Evolutionary conservation across 2,888 invertebrate species (phyloP).

Genomic region (Auanema sp.): DNA sequence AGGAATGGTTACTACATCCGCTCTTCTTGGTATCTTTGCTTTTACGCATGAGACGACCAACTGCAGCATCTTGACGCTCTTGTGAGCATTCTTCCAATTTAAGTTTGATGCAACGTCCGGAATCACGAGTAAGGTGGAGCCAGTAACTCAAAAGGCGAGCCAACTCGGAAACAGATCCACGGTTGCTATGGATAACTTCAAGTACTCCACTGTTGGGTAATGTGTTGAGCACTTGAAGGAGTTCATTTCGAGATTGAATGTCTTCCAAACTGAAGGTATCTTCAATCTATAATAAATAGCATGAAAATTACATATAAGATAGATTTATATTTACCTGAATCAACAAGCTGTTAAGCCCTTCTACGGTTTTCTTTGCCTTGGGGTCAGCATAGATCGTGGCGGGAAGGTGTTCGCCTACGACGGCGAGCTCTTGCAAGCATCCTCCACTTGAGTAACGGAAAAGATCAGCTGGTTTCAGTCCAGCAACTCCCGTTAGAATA

Average conservation of each 20-base stretch:
- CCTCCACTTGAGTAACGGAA: slow-evolving; percentile 9
- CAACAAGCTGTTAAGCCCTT: slow-evolving; percentile 20
- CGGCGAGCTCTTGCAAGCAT: slow-evolving; percentile 22
- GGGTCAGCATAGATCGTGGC: slow-evolving; percentile 16
- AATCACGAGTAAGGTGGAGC: slow-evolving; percentile 25
- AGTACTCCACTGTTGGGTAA: slow-evolving; percentile 8
- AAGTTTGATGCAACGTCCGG: slow-evolving; percentile 21
- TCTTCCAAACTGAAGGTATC: slow-evolving; percentile 11
- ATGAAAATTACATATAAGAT: no score
- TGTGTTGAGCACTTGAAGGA: slow-evolving; percentile 14
- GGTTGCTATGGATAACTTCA: slow-evolving; percentile 22
- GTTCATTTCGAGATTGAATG: slow-evolving; percentile 1
- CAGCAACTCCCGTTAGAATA: slow-evolving; percentile 26
- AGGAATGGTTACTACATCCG: slow-evolving; percentile 18
- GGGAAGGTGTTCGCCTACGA: slow-evolving; percentile 20
- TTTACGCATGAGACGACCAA: slow-evolving; percentile 30
- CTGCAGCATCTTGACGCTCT: slow-evolving; percentile 29
- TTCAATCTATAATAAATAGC: slow-evolving; percentile 16
- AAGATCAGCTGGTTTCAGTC: slow-evolving; percentile 17
- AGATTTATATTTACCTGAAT: slow-evolving; percentile 29
- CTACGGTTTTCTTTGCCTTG: slow-evolving; percentile 16
- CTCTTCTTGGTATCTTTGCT: slow-evolving; percentile 21
- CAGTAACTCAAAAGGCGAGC: slow-evolving; percentile 26
- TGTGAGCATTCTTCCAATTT: slow-evolving; percentile 33
- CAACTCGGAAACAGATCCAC: slow-evolving; percentile 13